These are phyloP conservation scores for Trichogramma evanescens DNA, from an alignment of 2,888 invertebrate species.

Conservation along the genomic window DNA sequence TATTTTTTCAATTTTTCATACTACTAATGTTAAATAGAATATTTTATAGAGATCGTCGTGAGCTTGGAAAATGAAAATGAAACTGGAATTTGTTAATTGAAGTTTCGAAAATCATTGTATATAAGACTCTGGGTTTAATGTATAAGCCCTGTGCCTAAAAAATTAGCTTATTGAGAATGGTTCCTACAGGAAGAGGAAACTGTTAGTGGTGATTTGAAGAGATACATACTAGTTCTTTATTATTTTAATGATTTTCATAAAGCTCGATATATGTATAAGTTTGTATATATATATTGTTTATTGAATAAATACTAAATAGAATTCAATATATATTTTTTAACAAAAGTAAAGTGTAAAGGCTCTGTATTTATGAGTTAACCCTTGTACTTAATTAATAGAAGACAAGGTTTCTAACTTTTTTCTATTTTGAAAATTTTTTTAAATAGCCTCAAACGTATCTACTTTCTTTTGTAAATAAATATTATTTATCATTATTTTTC, in stretches of 20 bases:
- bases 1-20: constrained; percentile 6
- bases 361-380: constrained; percentile 17
- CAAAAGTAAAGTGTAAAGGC: constrained; percentile 10
- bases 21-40: constrained; percentile 7
- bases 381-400: constrained; percentile 34
- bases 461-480: background rate
- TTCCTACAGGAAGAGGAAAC: constrained; percentile 17
- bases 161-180: constrained; percentile 10
- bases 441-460: background rate
- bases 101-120: constrained; percentile 19
- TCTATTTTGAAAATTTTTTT: constrained; percentile 7
- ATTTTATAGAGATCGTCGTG: constrained; percentile 10
- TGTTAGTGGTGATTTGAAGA: no score
- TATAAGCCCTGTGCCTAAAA: constrained; percentile 14
- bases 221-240: no score
- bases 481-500: background rate
- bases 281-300: constrained; percentile 6
- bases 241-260: no score
- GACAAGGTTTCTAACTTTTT: constrained; percentile 25
- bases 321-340: constrained; percentile 15
- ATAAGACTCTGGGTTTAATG: constrained; percentile 16
- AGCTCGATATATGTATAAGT: no score
- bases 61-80: constrained; percentile 6
- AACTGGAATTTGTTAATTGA: constrained; percentile 16
- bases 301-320: constrained; percentile 11